Percentiles rank a stretch among this genome's conserved stretches.
Conservation (phyloP, 2,888 invertebrate genomes). For the Flexamia atlantica region DNA sequence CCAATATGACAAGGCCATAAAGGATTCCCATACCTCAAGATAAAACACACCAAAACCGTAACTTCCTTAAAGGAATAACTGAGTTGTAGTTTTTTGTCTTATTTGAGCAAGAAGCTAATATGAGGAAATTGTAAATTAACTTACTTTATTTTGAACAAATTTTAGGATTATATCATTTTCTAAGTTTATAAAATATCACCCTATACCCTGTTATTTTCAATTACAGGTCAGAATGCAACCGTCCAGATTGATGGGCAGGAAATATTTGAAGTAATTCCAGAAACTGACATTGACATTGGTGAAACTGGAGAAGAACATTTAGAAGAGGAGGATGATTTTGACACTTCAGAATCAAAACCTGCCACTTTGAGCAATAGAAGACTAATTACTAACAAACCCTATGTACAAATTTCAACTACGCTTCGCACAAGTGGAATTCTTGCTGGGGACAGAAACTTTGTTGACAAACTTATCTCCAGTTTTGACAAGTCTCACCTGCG, state of each 20-base stretch:
- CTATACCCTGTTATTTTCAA: no score
- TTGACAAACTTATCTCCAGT: slow-evolving; percentile 67
- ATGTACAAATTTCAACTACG: slow-evolving; percentile 40
- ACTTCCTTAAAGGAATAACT: no score
- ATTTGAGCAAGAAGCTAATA: no score
- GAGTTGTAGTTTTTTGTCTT: no score
- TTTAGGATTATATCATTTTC: no score
- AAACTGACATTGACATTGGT: slow-evolving; percentile 22
- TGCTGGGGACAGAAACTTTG: slow-evolving; percentile 67
- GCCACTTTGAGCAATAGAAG: slow-evolving; percentile 59
- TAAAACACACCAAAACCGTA: no score
- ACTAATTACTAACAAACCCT: slow-evolving; percentile 50
- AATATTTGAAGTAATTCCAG: slow-evolving; percentile 47
- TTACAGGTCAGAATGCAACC: slow-evolving; percentile 33
- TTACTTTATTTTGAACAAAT: no score
- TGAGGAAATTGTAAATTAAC: no score
- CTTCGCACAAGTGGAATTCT: slow-evolving; percentile 31
- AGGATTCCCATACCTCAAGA: no score
- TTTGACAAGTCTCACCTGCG: slow-evolving; percentile 59
- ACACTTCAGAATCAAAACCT: slow-evolving; percentile 61
- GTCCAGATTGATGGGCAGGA: slow-evolving; percentile 28
- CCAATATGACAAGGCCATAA: no score
- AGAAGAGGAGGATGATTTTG: slow-evolving; percentile 57
- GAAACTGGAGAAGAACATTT: not conserved
- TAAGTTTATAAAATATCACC: no score